Evolutionary conservation across 2,888 invertebrate species (phyloP).

Genomic region (Chalcosyrphus nemorum): DNA sequence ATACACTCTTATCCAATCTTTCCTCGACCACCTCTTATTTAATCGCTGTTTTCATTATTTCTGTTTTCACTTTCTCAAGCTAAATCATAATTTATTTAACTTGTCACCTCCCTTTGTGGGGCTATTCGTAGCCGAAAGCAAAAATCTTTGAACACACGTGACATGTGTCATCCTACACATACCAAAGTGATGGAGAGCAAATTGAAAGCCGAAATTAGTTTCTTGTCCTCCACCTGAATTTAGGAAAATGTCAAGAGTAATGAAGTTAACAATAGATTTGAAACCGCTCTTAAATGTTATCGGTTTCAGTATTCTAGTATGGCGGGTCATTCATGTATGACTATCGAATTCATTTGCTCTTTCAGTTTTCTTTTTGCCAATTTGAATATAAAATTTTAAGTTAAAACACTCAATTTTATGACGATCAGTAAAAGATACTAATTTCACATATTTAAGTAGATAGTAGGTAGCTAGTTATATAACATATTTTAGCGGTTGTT

Average conservation of each 20-base stretch:
- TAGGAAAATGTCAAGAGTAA: background rate
- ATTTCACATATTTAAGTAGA: background rate
- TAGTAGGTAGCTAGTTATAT: slow-evolving; percentile 15
- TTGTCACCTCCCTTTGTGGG: background rate
- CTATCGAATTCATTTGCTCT: background rate
- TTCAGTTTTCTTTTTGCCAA: background rate
- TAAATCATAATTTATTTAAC: background rate
- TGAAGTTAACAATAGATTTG: background rate
- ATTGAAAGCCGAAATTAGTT: background rate
- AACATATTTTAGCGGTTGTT: slow-evolving; percentile 24
- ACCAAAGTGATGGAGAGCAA: background rate
- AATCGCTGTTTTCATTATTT: background rate
- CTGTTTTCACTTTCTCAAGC: background rate
- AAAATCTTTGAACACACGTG: slow-evolving; percentile 14
- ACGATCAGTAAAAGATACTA: background rate
- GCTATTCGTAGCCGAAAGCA: background rate
- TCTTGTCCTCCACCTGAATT: background rate
- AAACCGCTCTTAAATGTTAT: background rate
- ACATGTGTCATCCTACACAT: background rate
- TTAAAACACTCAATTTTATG: background rate
- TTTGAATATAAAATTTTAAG: background rate
- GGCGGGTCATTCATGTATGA: background rate
- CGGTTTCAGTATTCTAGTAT: background rate
- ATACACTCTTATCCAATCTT: background rate
- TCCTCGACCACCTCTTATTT: background rate